phyloP scores from a whole-genome alignment of 2,113 vertebrate genomes.

The Atherinomorus stipes region DNA sequence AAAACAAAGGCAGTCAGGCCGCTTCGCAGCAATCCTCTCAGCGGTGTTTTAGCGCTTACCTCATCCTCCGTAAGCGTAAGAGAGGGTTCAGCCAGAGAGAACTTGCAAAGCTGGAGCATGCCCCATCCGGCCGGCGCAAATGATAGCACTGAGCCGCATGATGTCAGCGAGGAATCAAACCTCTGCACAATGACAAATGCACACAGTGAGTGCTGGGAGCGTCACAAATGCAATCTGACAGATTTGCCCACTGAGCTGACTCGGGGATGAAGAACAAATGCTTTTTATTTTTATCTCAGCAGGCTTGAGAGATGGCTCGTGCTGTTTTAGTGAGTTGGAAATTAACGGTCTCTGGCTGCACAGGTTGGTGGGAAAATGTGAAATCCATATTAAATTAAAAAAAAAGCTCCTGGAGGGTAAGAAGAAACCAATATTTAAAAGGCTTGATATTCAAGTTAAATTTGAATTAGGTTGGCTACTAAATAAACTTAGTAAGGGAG shows the following conservation, averaged over 20 bases:
- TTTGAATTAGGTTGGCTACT: too few species aligned
- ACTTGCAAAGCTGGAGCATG: conserved; percentile 37
- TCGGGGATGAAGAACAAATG: conserved; percentile 62
- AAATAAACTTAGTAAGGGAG: too few species aligned
- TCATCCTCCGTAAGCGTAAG: conserved; percentile 53
- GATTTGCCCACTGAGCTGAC: conserved; percentile 73
- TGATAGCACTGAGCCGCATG: conserved; percentile 44
- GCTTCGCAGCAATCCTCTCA: conserved; percentile 35
- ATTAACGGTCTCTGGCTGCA: conserved; percentile 5
- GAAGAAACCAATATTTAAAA: background rate
- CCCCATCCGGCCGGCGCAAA: conserved; percentile 33
- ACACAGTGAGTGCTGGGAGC: conserved; percentile 54
- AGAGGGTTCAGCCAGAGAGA: conserved; percentile 53
- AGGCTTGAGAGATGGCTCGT: conserved; percentile 27
- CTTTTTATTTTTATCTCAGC: conserved; percentile 64
- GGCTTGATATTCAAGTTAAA: background rate
- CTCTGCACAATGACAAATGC: conserved; percentile 72
- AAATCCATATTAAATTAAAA: background rate
- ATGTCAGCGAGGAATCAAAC: conserved; percentile 71
- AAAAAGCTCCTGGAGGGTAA: background rate
- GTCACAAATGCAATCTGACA: conserved; percentile 76
- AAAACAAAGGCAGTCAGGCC: conserved; percentile 52
- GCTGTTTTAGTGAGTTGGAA: conserved; percentile 38
- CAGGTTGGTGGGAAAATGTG: background rate
- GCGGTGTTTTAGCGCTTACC: conserved; percentile 66